Conservation (phyloP, 2,797 vertebrate species). For the Petrocephalus sullivani region DNA sequence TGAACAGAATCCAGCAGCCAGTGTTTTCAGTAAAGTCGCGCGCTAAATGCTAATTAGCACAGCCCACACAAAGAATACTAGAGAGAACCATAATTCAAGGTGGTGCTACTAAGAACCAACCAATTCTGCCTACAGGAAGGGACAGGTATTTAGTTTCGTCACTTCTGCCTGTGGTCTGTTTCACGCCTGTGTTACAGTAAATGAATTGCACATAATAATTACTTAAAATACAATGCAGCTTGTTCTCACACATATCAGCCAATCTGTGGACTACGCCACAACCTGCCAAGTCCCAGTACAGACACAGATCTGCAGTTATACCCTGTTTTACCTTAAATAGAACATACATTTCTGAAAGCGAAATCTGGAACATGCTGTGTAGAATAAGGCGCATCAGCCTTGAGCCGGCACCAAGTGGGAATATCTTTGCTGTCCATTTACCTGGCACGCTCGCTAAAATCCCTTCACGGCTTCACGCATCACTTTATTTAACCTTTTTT, state of each 20-base stretch:
- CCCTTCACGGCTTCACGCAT: background rate
- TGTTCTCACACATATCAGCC: background rate
- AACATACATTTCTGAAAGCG: background rate
- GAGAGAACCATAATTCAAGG: background rate
- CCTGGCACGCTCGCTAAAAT: background rate
- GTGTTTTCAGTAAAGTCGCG: background rate
- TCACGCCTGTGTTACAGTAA: background rate
- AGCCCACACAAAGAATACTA: background rate
- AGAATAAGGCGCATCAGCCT: background rate
- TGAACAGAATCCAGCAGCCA: background rate
- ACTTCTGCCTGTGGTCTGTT: background rate
- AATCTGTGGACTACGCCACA: background rate
- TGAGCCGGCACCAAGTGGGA: background rate
- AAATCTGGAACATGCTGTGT: background rate
- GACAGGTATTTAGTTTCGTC: background rate
- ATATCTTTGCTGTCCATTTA: background rate
- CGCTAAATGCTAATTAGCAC: constrained; percentile 1
- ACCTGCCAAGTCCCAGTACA: background rate
- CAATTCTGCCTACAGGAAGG: background rate
- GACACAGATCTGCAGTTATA: background rate
- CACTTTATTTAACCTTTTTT: background rate
- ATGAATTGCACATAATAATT: background rate
- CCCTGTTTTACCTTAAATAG: background rate
- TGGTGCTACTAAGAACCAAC: background rate
- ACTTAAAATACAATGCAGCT: background rate